phyloP scores from a whole-genome alignment of 2,888 invertebrate genomes.

The Thecophora atra region DNA sequence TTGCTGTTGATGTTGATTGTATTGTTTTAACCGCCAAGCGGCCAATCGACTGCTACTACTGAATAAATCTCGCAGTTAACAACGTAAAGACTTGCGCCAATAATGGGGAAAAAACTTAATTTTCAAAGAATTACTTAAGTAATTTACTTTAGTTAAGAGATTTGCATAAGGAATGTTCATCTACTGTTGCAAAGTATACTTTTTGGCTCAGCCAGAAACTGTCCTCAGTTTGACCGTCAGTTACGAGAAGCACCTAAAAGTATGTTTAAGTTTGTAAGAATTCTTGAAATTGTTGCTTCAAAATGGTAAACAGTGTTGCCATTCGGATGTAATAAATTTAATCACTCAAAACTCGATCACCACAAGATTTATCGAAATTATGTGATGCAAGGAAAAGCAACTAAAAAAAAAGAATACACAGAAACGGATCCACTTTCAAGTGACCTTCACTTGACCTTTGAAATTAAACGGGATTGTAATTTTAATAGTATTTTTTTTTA shows the following conservation, averaged over 20 bases:
- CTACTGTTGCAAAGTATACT: neutral
- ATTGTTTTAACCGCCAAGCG: no score
- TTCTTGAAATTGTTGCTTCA: neutral
- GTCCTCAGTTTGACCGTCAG: neutral
- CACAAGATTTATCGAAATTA: no score
- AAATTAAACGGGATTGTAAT: neutral
- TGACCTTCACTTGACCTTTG: no score
- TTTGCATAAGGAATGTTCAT: neutral
- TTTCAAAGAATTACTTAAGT: neutral
- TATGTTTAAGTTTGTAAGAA: neutral
- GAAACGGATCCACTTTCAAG: neutral
- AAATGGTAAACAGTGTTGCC: neutral
- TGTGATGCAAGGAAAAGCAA: neutral
- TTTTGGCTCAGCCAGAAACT: neutral
- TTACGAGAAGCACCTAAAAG: neutral
- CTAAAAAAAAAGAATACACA: neutral
- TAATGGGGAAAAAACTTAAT: neutral
- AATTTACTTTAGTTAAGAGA: neutral
- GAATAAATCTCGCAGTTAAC: no score
- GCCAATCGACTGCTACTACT: no score
- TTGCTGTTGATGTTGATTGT: neutral
- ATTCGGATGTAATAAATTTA: no score
- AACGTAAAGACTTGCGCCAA: neutral
- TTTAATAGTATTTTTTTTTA: neutral
- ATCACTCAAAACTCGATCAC: no score